These are phyloP conservation scores for Eupithecia vulgata DNA, from an alignment of 2,888 invertebrate species.

Conservation along the genomic window DNA sequence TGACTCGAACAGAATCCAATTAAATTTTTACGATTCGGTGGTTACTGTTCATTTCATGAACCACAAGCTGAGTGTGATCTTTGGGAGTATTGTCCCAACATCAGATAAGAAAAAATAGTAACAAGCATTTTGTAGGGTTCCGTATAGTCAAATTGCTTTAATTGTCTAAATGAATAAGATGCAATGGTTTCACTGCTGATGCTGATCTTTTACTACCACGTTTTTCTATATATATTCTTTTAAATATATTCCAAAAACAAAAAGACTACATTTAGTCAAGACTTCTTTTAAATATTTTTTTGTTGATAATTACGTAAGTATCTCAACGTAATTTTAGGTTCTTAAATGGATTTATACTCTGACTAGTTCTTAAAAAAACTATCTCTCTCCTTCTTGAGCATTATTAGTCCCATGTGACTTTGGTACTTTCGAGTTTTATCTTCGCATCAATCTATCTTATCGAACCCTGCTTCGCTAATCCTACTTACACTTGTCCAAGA, in stretches of 20 bases:
- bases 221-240: background rate
- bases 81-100: slow-evolving; percentile 23
- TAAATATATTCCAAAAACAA: background rate
- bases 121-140: slow-evolving; percentile 39
- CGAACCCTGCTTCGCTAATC: background rate
- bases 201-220: background rate
- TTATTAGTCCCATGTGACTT: too few species aligned
- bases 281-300: too few species aligned
- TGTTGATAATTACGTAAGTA: too few species aligned
- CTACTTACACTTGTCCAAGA: slow-evolving; percentile 35
- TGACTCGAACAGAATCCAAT: background rate
- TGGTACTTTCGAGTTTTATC: too few species aligned
- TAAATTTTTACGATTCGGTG: slow-evolving; percentile 1
- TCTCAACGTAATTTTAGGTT: too few species aligned
- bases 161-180: background rate
- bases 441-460: background rate
- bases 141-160: background rate
- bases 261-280: too few species aligned
- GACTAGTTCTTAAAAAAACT: too few species aligned
- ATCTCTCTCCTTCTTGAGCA: too few species aligned
- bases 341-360: too few species aligned
- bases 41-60: slow-evolving; percentile 9
- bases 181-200: background rate
- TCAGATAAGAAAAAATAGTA: slow-evolving; percentile 25
- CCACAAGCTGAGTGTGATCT: slow-evolving; percentile 16